Base-by-base conservation (phyloP, 2,797 vertebrate species). In the Austrolebias charrua region DNA sequence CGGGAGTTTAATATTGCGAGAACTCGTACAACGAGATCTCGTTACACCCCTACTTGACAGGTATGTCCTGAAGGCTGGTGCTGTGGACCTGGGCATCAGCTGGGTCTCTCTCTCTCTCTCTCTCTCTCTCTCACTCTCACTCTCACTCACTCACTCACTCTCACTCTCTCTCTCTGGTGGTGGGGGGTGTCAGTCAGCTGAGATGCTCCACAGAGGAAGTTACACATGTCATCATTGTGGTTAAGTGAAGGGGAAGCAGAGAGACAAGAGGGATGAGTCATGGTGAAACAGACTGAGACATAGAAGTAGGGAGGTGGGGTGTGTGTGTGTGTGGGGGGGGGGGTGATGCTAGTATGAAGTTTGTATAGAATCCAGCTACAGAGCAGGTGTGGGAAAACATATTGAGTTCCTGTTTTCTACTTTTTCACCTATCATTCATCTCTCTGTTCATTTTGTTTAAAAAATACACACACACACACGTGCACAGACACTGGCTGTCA, bases 261-360 rank as follows among this genome's bases (percentile, higher is more conserved):
- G 78, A 84, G 83, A 78, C 83, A 45, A 66, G 76, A 69, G 5
- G 73, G 68, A 86, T 88, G 88, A 86, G 80, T 86, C 86, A 88
- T 79, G 81, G 81, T 73, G 77, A 72, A 75, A 78, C 70, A 76
- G 77, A 82, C 63, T 71, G 71, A 78, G 76, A 70, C 6, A 43
- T 72, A 63, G 78, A 72, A 28, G 69, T 44, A 65, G 60, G 58
- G 58, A 16, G 35, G 48, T 29, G 10, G 45, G 20, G 33, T 14
- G 13, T 33, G 63, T 45, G 46, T 49, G 57, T 56, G 62, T 38
- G 1, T 24, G 24, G 24, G 67, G 54, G 45, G 59, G 53, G 19
- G 58, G 52, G 55, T 35, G 54, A 38, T 11, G 52, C 20, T 65
- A n/a, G 51, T 57, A 51, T 65, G 69, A 71, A 56, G 61, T 70